phyloP scores from a whole-genome alignment of 2,888 invertebrate species.

The Volucella inflata region DNA sequence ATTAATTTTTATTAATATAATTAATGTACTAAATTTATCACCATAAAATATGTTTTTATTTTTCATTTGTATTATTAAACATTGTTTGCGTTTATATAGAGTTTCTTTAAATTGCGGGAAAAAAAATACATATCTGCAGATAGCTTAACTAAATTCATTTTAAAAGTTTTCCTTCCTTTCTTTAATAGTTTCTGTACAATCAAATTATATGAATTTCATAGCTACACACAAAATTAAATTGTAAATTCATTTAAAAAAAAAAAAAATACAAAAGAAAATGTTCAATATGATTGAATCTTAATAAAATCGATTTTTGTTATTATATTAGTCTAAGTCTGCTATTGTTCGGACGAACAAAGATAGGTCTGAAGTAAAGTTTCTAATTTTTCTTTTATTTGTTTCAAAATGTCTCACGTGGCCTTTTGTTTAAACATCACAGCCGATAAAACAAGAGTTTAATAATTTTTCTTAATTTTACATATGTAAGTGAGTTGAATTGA shows the following conservation, averaged over 20 bases:
- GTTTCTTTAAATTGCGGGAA: slow-evolving; percentile 9
- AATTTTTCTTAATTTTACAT: slow-evolving; percentile 10
- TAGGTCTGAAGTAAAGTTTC: too few relatives aligned
- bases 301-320: not conserved
- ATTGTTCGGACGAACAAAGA: not conserved
- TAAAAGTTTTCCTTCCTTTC: slow-evolving; percentile 9
- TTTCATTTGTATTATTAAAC: slow-evolving; percentile 22
- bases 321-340: not conserved
- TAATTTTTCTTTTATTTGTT: not conserved
- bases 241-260: not conserved
- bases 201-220: slow-evolving; percentile 1
- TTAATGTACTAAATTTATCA: slow-evolving; percentile 57
- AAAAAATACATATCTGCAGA: slow-evolving; percentile 28
- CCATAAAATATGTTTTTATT: slow-evolving; percentile 45
- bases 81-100: slow-evolving; percentile 5
- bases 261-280: not conserved
- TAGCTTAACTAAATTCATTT: slow-evolving; percentile 17
- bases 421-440: slow-evolving; percentile 57
- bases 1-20: slow-evolving; percentile 32
- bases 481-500: slow-evolving; percentile 18
- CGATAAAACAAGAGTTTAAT: slow-evolving; percentile 44
- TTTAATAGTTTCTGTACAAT: slow-evolving; percentile 30
- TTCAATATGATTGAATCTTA: slow-evolving; percentile 10
- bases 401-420: slow-evolving; percentile 28
- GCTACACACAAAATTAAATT: slow-evolving; percentile 27